Evolutionary conservation across 2,797 vertebrate species (phyloP), one percentile per base, ranked within the genome.

Genomic region (Epinephelus awoara): DNA sequence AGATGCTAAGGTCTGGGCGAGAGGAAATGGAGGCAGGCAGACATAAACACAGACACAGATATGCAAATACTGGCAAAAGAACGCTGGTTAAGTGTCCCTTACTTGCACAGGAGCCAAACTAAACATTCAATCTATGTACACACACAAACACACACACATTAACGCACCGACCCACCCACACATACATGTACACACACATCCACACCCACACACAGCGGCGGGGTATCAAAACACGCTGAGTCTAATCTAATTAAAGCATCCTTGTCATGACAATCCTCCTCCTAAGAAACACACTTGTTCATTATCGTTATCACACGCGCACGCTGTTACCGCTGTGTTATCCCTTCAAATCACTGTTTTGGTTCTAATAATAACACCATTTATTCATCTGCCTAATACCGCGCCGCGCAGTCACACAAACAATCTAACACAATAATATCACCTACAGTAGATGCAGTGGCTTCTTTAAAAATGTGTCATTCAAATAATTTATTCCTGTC

Each of bases 191-290:
- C 67, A 75, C 69, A 72, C n/a, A 29, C 83, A 82, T 75, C 57
- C 72, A 88, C 78, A 79, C 82, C 52, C 80, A 79, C 80, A 49
- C 76, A 29, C 72, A 84, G 79, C 69, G 38, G 70, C 73, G 3
- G 85, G 90, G 71, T 87, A 89, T 89, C 79, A 77, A 87, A 91
- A 90, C 93, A 94, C 19, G 81, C 93, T 88, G 93, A 89, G 93
- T 85, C 87, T 95, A 94, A 94, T 92, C 92, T 94, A 94, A 93
- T 95, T 94, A 95, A 93, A 94, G 91, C 90, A 86, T 94, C 88
- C 89, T 88, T 90, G 94, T 93, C 92, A 93, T 91, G 90, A 93
- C 91, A 90, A 92, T 92, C 87, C 88, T 87, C 85, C 86, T 92
- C 80, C 79, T 54, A 83, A 91, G 84, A 91, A 89, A 92, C 90